Evolutionary conservation across 1,140 invertebrate genomes (phyloP), one percentile per base, ranked within the genome.

Genomic region (Drosophila repletoides): DNA sequence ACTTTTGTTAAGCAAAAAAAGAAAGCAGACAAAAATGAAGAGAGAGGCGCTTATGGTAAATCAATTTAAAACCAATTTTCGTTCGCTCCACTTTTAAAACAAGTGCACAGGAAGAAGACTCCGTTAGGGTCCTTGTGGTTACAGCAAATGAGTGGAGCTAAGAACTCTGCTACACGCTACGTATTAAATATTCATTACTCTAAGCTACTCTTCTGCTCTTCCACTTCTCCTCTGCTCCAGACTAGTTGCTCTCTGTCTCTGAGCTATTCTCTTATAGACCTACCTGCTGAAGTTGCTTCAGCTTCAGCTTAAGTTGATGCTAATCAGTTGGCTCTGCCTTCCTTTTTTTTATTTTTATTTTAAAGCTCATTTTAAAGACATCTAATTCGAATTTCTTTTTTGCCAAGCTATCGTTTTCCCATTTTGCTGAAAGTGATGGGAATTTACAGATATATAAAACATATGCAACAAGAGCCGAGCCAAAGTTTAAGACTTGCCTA

Each of bases 31-130:
- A n/a, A n/a, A n/a, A n/a, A n/a, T n/a, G n/a, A n/a, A n/a, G n/a
- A n/a, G n/a, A 19, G 34, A 59, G 60, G 31, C 56, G 67, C 80
- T 86, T 76, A 86, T 86, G 76, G 64, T 86, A 86, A 86, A 86
- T 86, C 80, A 86, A 86, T 86, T 86, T 86, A 86, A 86, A 86
- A 86, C 76, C 81, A 86, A 86, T 86, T 86, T 86, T 73, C 64
- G 60, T 46, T 60, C 29, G 55, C 45, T 31, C 21, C 29, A 34
- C 40, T 66, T 49, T 49, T 17, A 22, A 19, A 41, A 34, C 14
- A 49, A 10, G 0, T 29, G 38, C 36, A 33, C 43, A 52, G 40
- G 41, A n/a, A 24, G 15, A 26, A n/a, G 14, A 31, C n/a, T 22
- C 17, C 15, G 29, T 3, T 46, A 43, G 22, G 46, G 45, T 65